Evolutionary conservation across 2,797 vertebrate genomes (phyloP), one percentile per base, ranked within the genome.

Genomic region (Lagodon rhomboides): DNA sequence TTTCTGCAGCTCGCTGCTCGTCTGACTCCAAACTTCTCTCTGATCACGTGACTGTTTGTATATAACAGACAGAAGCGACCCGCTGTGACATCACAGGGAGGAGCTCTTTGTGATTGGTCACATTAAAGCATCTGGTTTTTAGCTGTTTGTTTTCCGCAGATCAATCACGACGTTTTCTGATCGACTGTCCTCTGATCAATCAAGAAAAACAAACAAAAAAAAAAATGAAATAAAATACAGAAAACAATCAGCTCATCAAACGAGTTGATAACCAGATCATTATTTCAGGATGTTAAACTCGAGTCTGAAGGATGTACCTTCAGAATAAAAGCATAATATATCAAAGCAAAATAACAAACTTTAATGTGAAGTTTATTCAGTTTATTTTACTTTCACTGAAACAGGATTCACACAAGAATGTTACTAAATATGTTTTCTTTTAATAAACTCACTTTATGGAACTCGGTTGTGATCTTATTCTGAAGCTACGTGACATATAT

Each of bases 21-120:
- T 17, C 5, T 11, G 41, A 1, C 0, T 9, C 8, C 23, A 2
- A 34, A 43, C 43, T 20, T n/a, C 10, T 43, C 30, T 18, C 12
- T 15, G 58, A 20, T 67, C 69, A 43, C 3, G 23, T 34, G 34
- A 66, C 3, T 0, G 0, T 11, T 51, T 11, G 17, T 62, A 7
- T 3, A 12, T 3, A 25, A 27, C 1, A 3, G 12, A 0, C 20
- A 47, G 63, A 43, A 46, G 17, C 17, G 0, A 2, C 0, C 30
- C 30, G 3, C 0, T 0, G 49, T 80, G 70, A 75, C 74, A 66
- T 69, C 82, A 72, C 12, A 58, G 22, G 30, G 4, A 7, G 17
- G 0, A 0, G 60, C 18, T 12, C 20, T 43, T 62, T 38, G 41
- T 80, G 79, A 80, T 87, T 87, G 82, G 79, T 73, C 69, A 4